Conservation (phyloP, 2,113 vertebrate genomes). For the Pristiophorus japonicus region DNA sequence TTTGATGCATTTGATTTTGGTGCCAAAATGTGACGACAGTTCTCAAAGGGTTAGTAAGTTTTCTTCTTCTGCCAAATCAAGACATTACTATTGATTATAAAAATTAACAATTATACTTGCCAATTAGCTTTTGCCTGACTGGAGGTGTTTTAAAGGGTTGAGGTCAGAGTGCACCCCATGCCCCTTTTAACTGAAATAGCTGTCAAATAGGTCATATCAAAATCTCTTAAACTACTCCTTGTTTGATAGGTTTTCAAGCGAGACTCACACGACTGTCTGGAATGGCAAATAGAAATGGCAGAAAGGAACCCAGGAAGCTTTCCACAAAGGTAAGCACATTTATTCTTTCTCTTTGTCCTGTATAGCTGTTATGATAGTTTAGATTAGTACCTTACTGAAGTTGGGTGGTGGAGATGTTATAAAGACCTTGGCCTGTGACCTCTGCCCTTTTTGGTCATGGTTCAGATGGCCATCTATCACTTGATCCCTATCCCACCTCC, state of each 20-base stretch:
- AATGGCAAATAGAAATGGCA: slow-evolving; percentile 63
- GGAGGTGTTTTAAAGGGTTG: neutral
- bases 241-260: slow-evolving; percentile 75
- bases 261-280: slow-evolving; percentile 77
- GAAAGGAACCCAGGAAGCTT: slow-evolving; percentile 61
- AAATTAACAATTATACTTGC: slow-evolving; percentile 7
- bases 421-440: slow-evolving; percentile 67
- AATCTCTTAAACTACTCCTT: slow-evolving; percentile 25
- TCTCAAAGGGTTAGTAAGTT: slow-evolving; percentile 6
- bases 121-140: neutral
- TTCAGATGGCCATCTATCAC: slow-evolving; percentile 62
- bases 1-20: neutral
- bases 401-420: slow-evolving; percentile 46
- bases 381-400: slow-evolving; percentile 41
- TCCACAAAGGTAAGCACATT: slow-evolving; percentile 62
- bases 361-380: neutral
- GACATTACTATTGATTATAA: neutral
- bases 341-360: slow-evolving; percentile 31
- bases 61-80: neutral
- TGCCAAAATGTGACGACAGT: neutral
- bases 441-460: slow-evolving; percentile 58
- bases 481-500: slow-evolving; percentile 67
- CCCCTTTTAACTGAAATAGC: slow-evolving; percentile 17
- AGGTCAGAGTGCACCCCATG: neutral
- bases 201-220: slow-evolving; percentile 2